A percentile compares a stretch with the other conserved stretches of the same genome.
Evolutionary conservation across 2,888 invertebrate species (phyloP).

Genomic region (Salpingus planirostris): DNA sequence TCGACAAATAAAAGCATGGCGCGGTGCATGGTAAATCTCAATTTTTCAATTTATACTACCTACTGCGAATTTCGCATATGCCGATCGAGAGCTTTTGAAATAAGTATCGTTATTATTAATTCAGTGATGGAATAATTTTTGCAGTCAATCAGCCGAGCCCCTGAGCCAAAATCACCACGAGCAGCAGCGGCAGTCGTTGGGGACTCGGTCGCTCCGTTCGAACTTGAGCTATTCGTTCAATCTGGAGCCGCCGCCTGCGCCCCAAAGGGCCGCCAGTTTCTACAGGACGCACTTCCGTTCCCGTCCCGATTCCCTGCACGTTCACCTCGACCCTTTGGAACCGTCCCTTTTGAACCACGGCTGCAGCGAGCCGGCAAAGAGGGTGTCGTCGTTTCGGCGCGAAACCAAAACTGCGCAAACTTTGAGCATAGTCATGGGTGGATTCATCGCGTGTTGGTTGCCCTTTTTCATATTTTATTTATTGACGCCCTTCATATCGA

Average conservation of each 20-base stretch:
- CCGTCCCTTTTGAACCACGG: constrained; percentile 47
- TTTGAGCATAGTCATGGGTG: constrained; percentile 77
- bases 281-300: constrained; percentile 26
- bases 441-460: constrained; percentile 81
- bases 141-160: constrained; percentile 23
- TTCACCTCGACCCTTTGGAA: too few species aligned
- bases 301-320: constrained; percentile 47
- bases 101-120: too few species aligned
- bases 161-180: constrained; percentile 22
- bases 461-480: constrained; percentile 81
- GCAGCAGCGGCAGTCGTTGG: constrained; percentile 17
- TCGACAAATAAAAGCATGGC: constrained; percentile 28
- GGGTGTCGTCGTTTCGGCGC: constrained; percentile 61
- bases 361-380: constrained; percentile 40
- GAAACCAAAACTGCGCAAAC: constrained; percentile 87
- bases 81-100: too few species aligned
- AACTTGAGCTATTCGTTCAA: constrained; percentile 34
- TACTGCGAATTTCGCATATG: too few species aligned
- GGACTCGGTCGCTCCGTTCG: constrained; percentile 31
- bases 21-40: constrained; percentile 29
- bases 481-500: constrained; percentile 66
- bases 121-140: too few species aligned
- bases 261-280: constrained; percentile 30
- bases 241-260: constrained; percentile 26
- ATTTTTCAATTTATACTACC: constrained; percentile 19